Evolutionary conservation across 2,888 invertebrate genomes (phyloP).

Genomic region (Athrips mouffetella): DNA sequence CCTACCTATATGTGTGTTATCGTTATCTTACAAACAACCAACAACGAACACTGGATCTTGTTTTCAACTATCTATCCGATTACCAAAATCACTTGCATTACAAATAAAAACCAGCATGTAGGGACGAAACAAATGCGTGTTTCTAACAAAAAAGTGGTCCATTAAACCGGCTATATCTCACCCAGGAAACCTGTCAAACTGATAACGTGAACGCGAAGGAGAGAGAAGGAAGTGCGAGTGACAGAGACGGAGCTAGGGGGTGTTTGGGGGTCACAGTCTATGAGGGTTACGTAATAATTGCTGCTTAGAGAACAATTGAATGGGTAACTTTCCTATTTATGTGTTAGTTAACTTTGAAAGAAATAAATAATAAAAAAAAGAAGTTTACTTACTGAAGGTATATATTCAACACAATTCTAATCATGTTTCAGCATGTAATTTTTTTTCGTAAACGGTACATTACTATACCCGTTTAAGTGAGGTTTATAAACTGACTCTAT

Average conservation of each 20-base stretch:
- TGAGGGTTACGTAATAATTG: not conserved
- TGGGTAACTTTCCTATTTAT: not conserved
- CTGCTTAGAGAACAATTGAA: not conserved
- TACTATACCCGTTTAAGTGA: too few species aligned
- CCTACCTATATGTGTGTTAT: too few species aligned
- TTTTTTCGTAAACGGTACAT: too few species aligned
- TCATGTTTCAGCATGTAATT: too few species aligned
- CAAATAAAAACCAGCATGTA: constrained; percentile 2
- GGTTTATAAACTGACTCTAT: too few species aligned
- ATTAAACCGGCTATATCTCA: constrained; percentile 30
- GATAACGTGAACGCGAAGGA: constrained; percentile 41
- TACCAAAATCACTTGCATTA: not conserved
- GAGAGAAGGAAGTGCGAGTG: constrained; percentile 36
- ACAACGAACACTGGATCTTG: not conserved
- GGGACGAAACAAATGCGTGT: constrained; percentile 17
- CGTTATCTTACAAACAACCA: too few species aligned
- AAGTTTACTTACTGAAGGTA: too few species aligned
- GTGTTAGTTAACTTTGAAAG: not conserved
- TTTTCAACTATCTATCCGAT: not conserved
- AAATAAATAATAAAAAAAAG: too few species aligned
- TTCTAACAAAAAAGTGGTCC: constrained; percentile 23
- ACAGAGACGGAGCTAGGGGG: constrained; percentile 19
- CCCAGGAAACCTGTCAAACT: constrained; percentile 48
- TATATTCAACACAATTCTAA: too few species aligned
- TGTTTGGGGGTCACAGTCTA: not conserved